Evolutionary conservation across 2,113 vertebrate genomes (phyloP).

Genomic region (Meleagris gallopavo): DNA sequence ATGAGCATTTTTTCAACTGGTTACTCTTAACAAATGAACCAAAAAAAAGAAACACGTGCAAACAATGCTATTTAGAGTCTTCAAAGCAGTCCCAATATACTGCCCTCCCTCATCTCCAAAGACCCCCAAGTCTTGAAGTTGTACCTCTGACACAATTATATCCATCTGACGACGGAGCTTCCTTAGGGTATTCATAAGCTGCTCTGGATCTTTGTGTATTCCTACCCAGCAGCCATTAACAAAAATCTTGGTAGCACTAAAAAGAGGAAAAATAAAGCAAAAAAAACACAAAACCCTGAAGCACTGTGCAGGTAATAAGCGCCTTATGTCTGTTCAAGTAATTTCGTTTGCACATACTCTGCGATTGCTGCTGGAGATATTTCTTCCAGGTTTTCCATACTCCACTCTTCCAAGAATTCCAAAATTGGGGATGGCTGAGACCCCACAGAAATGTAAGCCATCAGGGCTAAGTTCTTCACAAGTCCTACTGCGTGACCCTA

Average conservation of each 20-base stretch:
- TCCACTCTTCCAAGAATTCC: slow-evolving; percentile 99
- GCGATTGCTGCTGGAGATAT: slow-evolving; percentile 98
- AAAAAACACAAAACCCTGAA: background rate
- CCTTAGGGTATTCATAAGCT: slow-evolving; percentile 96
- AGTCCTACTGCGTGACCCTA: slow-evolving; percentile 99
- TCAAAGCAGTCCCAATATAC: background rate
- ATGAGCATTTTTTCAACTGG: background rate
- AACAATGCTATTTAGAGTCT: background rate
- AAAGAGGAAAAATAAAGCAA: background rate
- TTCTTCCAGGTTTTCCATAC: slow-evolving; percentile 99
- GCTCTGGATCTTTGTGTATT: slow-evolving; percentile 98
- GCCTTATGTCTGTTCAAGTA: background rate
- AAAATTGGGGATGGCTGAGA: slow-evolving; percentile 98
- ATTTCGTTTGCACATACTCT: slow-evolving; percentile 83
- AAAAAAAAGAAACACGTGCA: background rate
- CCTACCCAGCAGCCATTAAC: slow-evolving; percentile 99
- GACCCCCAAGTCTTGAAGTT: background rate
- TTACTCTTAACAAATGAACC: background rate
- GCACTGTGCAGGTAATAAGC: background rate
- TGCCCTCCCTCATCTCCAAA: background rate
- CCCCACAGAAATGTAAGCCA: slow-evolving; percentile 99
- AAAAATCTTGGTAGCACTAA: slow-evolving; percentile 97
- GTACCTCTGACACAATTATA: slow-evolving; percentile 98
- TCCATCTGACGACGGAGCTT: slow-evolving; percentile 98
- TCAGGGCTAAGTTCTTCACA: slow-evolving; percentile 97